Evolutionary conservation across 2,797 vertebrate species (phyloP), one percentile per base, ranked within the genome.

Genomic region (Phataginus tricuspis): DNA sequence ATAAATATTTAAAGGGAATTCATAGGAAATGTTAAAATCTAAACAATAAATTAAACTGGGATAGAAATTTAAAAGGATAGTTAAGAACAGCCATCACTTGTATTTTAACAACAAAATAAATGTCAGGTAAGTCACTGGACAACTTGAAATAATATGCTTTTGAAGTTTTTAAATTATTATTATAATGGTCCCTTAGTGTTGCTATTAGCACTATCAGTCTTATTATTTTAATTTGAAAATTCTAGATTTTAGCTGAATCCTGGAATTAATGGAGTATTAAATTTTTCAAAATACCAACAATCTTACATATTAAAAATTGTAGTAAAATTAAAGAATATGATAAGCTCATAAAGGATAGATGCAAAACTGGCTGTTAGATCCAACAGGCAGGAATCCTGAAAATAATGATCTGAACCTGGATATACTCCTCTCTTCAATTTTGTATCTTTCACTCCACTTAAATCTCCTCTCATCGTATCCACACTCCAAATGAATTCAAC

Each of bases 1-100:
- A 68, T 92, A 96, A 87, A 86, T 92, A 88, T 88, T 94, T 93
- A 91, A 77, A 72, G 34, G 61, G 15, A 69, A 49, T 49, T 80
- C 77, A 92, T 4, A 86, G 10, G 75, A 16, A 93, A 85, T 85
- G 1, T 31, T 72, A 95, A 92, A 88, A 59, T 25, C 77, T 79
- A 85, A 89, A 77, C 6, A 95, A 86, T 66, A 42, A 42, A 90
- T 71, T 91, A 78, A 77, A 78, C 61, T 34, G 5, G 25, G 55
- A 49, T 66, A 64, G 25, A 71, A 64, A 82, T 69, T 72, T 74
- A 18, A 59, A 66, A 75, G 4, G 86, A 95, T 6, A 59, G 29
- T 39, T 77, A 53, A 74, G 19, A 91, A 96, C 94, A 96, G 8
- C 18, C 9, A 93, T 39, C 45, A 87, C 51, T 80, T 95, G 71